Conservation (phyloP, 2,888 invertebrate genomes). For the Noctua janthe region DNA sequence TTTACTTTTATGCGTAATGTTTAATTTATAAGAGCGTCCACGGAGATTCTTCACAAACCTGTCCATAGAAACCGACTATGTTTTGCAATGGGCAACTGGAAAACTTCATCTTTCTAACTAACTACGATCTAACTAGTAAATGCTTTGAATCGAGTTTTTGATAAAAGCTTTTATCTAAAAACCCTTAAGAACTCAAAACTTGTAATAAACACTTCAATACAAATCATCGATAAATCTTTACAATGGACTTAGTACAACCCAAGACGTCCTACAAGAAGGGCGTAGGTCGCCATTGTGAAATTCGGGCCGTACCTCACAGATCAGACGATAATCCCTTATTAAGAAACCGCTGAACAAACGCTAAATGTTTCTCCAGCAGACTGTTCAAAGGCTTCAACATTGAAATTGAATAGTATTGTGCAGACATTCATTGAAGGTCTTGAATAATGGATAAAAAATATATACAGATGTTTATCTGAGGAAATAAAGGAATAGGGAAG, state of each 20-base stretch:
- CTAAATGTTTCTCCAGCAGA: slow-evolving; percentile 56
- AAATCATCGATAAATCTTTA: slow-evolving; percentile 41
- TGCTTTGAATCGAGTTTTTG: background rate
- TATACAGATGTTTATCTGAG: slow-evolving; percentile 15
- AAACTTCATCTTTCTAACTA: background rate
- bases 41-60: background rate
- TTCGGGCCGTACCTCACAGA: slow-evolving; percentile 70
- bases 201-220: background rate
- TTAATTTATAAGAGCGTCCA: background rate
- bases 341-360: slow-evolving; percentile 68
- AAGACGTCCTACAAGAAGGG: slow-evolving; percentile 68
- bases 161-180: background rate
- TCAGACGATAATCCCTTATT: slow-evolving; percentile 73
- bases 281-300: slow-evolving; percentile 80
- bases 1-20: background rate
- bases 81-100: background rate
- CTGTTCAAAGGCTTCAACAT: slow-evolving; percentile 51
- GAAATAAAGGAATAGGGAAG: background rate
- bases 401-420: slow-evolving; percentile 56
- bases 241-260: slow-evolving; percentile 5
- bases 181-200: background rate
- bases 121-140: background rate
- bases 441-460: slow-evolving; percentile 30
- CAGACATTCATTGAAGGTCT: slow-evolving; percentile 20
- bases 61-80: background rate